Conservation (phyloP, 2,888 invertebrate genomes). For the Tetrapedia diversipes region DNA sequence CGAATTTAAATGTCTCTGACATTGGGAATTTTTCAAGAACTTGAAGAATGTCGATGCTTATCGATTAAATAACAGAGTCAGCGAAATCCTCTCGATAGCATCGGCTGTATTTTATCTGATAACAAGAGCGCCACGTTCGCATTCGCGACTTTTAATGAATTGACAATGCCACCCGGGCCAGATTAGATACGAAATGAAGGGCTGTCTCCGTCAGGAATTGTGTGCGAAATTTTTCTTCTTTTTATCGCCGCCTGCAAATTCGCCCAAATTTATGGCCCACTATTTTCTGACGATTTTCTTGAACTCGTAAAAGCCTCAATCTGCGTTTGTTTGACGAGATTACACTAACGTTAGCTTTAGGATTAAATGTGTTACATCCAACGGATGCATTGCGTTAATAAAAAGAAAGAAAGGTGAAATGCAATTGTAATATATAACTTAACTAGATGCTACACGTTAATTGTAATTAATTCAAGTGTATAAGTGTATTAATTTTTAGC, state of each 20-base stretch:
- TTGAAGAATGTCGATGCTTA: neutral
- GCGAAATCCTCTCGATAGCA: constrained; percentile 15
- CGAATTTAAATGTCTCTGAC: constrained; percentile 34
- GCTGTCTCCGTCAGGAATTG: neutral
- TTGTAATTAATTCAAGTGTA: no score
- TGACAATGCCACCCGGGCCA: neutral
- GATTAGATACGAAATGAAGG: constrained; percentile 39
- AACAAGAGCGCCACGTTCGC: constrained; percentile 3
- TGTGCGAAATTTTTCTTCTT: neutral
- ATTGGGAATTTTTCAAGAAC: neutral
- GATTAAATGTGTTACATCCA: no score
- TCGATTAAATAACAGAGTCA: constrained; percentile 7
- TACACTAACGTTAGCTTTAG: no score
- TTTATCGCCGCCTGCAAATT: neutral
- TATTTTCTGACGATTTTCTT: neutral
- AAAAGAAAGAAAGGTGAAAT: no score
- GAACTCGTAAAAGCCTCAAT: neutral
- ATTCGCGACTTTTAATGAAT: constrained; percentile 14
- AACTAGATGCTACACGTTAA: no score
- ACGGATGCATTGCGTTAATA: no score
- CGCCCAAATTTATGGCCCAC: neutral
- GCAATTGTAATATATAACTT: no score
- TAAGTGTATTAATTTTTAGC: no score
- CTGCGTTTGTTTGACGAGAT: no score
- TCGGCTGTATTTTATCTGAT: constrained; percentile 40